A percentile compares a stretch with the other conserved stretches of the same genome.
Conservation (phyloP, 2,888 invertebrate species). For the Petrophora chlorosata region DNA sequence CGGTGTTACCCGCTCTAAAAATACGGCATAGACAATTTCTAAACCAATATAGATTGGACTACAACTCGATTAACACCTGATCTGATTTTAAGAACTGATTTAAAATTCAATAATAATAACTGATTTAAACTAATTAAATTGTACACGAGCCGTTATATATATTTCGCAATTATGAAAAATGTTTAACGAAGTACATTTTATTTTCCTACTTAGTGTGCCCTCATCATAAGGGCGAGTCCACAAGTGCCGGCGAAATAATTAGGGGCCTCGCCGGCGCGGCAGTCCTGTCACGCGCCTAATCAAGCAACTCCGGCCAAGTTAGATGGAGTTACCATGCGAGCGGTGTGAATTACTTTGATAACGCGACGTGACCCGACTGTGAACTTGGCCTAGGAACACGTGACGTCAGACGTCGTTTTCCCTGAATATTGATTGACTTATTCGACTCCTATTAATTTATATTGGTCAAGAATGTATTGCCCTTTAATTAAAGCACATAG, state of each 20-base stretch:
- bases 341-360: constrained; percentile 72
- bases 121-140: no score
- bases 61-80: no score
- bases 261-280: constrained; percentile 33
- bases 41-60: no score
- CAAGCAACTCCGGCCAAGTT: constrained; percentile 70
- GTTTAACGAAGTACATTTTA: not conserved
- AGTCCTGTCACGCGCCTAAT: constrained; percentile 71
- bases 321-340: constrained; percentile 67
- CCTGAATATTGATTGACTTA: not conserved
- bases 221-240: constrained; percentile 24
- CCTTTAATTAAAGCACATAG: no score
- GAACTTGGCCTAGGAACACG: constrained; percentile 47
- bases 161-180: no score
- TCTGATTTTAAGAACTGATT: no score
- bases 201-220: constrained; percentile 10
- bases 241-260: constrained; percentile 48
- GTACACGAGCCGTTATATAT: no score
- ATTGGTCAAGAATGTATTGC: not conserved
- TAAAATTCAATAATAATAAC: no score
- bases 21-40: no score
- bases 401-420: constrained; percentile 31
- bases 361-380: constrained; percentile 65
- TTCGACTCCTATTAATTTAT: not conserved
- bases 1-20: no score